Percentiles rank a stretch among this genome's conserved stretches.
phyloP scores from a whole-genome alignment of 2,797 vertebrate species.

The Neoniphon sammara region DNA sequence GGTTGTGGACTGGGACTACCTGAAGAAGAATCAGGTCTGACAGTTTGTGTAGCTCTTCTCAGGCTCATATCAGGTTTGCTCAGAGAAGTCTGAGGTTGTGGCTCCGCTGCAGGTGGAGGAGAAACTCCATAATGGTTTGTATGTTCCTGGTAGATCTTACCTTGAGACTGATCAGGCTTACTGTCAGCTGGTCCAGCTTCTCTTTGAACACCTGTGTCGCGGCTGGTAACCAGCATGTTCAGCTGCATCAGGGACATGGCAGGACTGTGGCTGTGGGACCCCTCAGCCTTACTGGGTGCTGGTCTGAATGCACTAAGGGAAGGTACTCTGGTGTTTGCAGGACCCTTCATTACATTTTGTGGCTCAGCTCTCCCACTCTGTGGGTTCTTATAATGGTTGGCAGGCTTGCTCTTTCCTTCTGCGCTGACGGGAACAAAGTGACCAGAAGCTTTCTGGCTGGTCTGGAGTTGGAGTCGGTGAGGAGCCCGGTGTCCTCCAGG shows the following conservation, averaged over 20 bases:
- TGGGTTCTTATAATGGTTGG: background rate
- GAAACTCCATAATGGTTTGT: background rate
- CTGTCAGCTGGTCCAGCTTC: too few relatives aligned
- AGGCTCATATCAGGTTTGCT: background rate
- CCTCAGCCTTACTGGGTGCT: too few relatives aligned
- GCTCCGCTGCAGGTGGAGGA: background rate
- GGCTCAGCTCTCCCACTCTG: background rate
- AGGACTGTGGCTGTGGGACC: too few relatives aligned
- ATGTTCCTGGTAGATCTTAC: background rate
- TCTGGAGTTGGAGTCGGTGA: background rate
- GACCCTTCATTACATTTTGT: too few relatives aligned
- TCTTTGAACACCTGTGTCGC: too few relatives aligned
- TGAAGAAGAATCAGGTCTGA: background rate
- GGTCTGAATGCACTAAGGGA: too few relatives aligned
- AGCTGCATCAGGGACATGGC: too few relatives aligned
- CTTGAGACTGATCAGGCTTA: too few relatives aligned
- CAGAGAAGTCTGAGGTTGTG: background rate
- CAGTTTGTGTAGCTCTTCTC: background rate
- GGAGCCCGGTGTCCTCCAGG: background rate
- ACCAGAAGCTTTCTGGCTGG: background rate
- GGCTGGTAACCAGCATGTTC: too few relatives aligned
- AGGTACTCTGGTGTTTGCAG: too few relatives aligned
- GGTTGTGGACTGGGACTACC: background rate
- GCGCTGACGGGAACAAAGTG: too few relatives aligned
- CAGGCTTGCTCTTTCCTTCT: background rate